Base-by-base conservation (phyloP, 2,113 vertebrate genomes). In the Equus quagga region DNA sequence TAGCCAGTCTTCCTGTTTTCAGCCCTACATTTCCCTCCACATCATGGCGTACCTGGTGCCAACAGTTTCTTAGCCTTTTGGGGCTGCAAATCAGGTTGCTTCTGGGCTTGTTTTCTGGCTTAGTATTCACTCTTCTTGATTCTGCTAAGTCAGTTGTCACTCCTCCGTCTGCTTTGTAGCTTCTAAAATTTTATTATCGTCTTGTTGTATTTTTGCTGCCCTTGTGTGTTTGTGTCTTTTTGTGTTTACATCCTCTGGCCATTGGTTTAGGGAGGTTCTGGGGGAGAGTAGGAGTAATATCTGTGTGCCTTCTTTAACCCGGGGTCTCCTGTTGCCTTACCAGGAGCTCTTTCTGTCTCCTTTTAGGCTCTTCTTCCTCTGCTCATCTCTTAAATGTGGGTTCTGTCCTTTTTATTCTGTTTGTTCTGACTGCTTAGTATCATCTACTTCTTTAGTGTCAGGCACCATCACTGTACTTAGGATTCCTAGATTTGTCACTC, bases 1-100 rank as follows among this genome's bases (percentile, higher is more conserved):
- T 69, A 46, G 46, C 14, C 17, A 64, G 8, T 93, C 72, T 95
- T 96, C 69, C 26, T 80, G 28, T 96, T 92, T 79, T 94, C 36
- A 89, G n/a, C 10, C 17, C 33, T 85, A 3, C 21, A 33, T 89
- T 96, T 81, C 46, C 36, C 8, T 75, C 44, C 14, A 12, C 0
- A 54, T 85, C 24, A 85, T 62, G 70, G 62, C 83, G 19, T 81
- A 64, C 8, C 46, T n/a, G 18, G 70, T 84, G 31, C 17, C n/a
- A 17, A 58, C 21, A 49, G n/a, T 75, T 72, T 84, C 54, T 76
- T 81, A 89, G 26, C 9, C 26, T 62, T 93, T 89, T 33, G 79
- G 44, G 54, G 10, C 33, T 81, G 44, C 14, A 75, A 6, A 67
- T 67, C 3, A 70, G 26, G 6, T 89, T 46, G 23, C 54, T 49